Conservation (phyloP, 2,797 vertebrate species). For the Dendrocincla tyrannina region DNA sequence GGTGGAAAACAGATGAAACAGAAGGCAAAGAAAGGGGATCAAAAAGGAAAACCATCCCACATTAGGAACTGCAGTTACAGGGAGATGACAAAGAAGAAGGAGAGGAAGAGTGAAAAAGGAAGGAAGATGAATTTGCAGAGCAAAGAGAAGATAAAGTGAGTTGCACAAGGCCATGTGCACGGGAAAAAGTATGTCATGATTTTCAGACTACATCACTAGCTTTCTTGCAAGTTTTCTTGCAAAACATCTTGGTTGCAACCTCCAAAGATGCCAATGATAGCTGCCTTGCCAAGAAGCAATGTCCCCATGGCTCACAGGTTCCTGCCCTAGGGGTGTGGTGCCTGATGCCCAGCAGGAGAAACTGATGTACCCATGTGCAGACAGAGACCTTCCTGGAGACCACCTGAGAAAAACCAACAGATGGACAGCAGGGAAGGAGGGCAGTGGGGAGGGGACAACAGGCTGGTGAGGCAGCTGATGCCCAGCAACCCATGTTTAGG, state of each 20-base stretch:
- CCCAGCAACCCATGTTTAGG: neutral
- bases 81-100: neutral
- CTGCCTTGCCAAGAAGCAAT: neutral
- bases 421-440: neutral
- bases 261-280: rapidly evolving
- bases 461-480: neutral
- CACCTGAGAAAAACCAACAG: neutral
- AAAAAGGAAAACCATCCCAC: neutral
- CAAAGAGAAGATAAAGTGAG: neutral
- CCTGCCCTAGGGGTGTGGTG: neutral
- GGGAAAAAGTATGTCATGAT: neutral
- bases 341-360: neutral
- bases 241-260: neutral
- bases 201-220: neutral
- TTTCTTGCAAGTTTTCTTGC: neutral
- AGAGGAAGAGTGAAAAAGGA: neutral
- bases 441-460: neutral
- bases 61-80: neutral
- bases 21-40: neutral
- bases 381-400: neutral
- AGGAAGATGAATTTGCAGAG: neutral
- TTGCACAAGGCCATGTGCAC: neutral
- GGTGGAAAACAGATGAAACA: neutral
- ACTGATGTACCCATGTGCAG: neutral
- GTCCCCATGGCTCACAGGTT: rapidly evolving